Conservation (phyloP, 2,113 vertebrate genomes). For the Bambusicola thoracicus region DNA sequence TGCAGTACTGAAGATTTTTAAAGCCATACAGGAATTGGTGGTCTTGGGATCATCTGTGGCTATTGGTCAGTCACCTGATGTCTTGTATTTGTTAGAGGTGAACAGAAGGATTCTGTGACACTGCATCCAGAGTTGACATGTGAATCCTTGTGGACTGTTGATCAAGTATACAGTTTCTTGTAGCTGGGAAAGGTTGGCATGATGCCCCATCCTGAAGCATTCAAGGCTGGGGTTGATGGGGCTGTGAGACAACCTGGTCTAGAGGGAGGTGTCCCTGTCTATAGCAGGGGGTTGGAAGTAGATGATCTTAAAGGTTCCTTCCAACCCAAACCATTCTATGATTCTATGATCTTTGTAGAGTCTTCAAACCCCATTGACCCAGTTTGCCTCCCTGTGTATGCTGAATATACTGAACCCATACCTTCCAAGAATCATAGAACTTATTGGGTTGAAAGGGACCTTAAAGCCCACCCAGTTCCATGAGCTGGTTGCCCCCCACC, state of each 20-base stretch:
- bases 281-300: too few relatives aligned
- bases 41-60: accelerated
- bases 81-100: neutral
- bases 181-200: neutral
- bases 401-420: neutral
- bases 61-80: neutral
- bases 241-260: too few relatives aligned
- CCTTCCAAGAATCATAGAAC: too few relatives aligned
- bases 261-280: too few relatives aligned
- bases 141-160: neutral
- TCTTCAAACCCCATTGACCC: neutral
- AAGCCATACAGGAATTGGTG: neutral
- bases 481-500: too few relatives aligned
- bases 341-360: neutral
- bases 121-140: neutral
- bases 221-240: too few relatives aligned
- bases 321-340: too few relatives aligned
- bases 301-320: too few relatives aligned
- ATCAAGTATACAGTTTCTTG: neutral
- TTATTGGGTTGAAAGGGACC: too few relatives aligned
- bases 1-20: neutral
- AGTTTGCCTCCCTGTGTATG: neutral
- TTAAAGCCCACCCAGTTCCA: too few relatives aligned
- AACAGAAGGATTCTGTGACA: neutral
- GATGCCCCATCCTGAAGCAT: too few relatives aligned